phyloP scores from a whole-genome alignment of 2,797 vertebrate species.

The Chaenodraco wilsoni region DNA sequence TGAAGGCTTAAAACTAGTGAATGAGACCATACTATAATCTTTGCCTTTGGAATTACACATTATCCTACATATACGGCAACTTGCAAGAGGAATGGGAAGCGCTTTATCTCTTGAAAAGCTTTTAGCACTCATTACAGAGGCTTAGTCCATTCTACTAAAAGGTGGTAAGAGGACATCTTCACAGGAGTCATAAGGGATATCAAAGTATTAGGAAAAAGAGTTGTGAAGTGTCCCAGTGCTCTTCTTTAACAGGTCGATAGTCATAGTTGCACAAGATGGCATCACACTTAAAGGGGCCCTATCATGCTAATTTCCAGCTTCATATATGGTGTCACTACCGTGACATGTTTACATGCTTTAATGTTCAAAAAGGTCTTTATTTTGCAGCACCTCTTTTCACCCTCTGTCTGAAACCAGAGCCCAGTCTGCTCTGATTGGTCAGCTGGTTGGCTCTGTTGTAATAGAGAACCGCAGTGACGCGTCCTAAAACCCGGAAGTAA shows the following conservation, averaged over 20 bases:
- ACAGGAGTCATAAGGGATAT: neutral
- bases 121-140: neutral
- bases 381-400: no score
- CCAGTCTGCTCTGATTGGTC: no score
- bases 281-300: neutral
- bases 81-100: neutral
- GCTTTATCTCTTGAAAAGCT: neutral
- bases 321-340: no score
- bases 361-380: no score
- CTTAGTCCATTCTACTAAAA: neutral
- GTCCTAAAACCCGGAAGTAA: no score
- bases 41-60: neutral
- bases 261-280: neutral
- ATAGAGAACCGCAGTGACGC: no score
- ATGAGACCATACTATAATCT: neutral
- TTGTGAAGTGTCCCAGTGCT: neutral
- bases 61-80: neutral
- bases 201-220: neutral
- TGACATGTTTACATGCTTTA: no score
- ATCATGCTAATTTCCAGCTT: no score
- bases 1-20: no score
- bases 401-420: no score
- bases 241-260: neutral
- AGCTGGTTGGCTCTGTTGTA: no score
- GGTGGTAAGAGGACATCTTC: neutral